These are phyloP conservation scores for Dromius quadrimaculatus DNA, from an alignment of 2,888 invertebrate species.

Conservation along the genomic window DNA sequence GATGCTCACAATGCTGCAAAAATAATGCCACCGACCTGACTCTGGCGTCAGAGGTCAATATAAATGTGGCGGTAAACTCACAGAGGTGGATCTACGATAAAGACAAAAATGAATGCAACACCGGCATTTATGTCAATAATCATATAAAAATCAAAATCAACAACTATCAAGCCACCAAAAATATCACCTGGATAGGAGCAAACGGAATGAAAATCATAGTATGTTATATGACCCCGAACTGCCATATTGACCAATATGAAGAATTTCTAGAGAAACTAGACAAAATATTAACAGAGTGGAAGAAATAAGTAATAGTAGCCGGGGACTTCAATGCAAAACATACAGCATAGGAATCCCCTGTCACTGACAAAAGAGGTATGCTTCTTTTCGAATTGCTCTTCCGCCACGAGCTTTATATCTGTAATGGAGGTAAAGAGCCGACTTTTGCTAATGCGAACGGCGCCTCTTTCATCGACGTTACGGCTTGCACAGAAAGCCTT, in stretches of 20 bases:
- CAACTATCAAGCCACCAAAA: background rate
- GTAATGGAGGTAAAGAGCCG: background rate
- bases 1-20: too few species aligned
- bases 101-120: background rate
- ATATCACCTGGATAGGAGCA: background rate
- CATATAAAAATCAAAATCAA: background rate
- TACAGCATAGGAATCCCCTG: constrained; percentile 3
- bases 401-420: background rate
- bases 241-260: background rate
- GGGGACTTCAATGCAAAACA: too few species aligned
- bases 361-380: background rate
- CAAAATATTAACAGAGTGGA: background rate
- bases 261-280: background rate
- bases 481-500: too few species aligned
- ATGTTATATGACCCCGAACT: background rate
- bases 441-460: constrained; percentile 2
- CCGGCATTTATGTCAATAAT: background rate
- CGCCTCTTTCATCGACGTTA: background rate
- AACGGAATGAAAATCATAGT: background rate
- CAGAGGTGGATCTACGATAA: background rate
- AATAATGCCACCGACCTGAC: background rate
- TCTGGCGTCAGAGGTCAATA: background rate
- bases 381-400: background rate
- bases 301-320: background rate
- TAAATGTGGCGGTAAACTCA: background rate